phyloP scores from a whole-genome alignment of 2,888 invertebrate species.

The Lasioglossum figueresi region DNA sequence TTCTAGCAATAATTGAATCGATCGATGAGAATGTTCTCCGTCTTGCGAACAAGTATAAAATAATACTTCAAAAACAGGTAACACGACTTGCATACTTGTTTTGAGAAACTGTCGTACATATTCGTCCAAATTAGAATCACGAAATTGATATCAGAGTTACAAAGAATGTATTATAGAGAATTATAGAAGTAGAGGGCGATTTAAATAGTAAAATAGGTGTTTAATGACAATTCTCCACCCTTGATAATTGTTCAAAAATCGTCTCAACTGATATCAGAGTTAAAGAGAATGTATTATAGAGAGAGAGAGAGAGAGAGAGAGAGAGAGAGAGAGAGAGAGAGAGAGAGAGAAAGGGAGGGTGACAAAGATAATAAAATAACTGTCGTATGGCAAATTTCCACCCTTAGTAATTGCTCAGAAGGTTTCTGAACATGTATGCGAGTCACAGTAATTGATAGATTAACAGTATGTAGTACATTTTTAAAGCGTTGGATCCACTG shows the following conservation, averaged over 20 bases:
- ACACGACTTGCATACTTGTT: neutral
- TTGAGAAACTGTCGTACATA: neutral
- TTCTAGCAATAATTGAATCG: neutral
- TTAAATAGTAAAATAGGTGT: neutral
- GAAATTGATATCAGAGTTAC: neutral
- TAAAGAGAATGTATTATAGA: neutral
- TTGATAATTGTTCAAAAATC: neutral
- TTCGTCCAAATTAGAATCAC: neutral
- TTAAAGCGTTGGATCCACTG: neutral
- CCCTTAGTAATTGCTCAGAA: neutral
- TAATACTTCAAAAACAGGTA: neutral
- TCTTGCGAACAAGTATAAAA: neutral
- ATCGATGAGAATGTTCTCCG: too few relatives aligned
- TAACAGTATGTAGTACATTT: neutral
- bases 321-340: neutral
- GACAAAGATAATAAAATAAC: neutral
- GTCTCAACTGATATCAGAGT: neutral
- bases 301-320: too few relatives aligned
- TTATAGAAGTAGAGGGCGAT: neutral
- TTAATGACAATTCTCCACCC: neutral
- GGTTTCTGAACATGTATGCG: neutral
- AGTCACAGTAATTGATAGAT: neutral
- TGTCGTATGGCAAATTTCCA: neutral
- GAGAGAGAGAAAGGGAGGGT: neutral
- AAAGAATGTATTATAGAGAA: neutral